Base-by-base conservation (phyloP, 2,797 vertebrate species). In the Ceyx erithaca region DNA sequence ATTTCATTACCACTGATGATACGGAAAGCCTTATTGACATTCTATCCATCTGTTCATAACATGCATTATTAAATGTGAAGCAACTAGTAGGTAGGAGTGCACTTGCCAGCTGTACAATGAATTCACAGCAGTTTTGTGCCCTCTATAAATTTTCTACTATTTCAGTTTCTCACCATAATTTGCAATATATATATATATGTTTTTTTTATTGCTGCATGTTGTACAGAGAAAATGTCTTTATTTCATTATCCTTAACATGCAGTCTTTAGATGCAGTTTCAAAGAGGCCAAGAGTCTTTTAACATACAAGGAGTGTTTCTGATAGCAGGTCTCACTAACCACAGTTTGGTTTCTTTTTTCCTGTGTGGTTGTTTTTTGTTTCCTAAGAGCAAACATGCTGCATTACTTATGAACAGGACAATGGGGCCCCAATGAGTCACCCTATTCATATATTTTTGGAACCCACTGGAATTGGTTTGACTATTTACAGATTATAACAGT, bases 401-500 rank as follows among this genome's bases (percentile, higher is more conserved):
- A 57, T 96, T 97, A 96, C 96, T 95, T 97, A 89, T 31, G 80
- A 95, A 78, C 51, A 89, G 92, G 94, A 94, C 95, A 96, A 85
- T 91, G 45, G 33, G 72, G 72, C 80, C 89, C 58, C 68, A 63
- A 59, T 91, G 90, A 95, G 77, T 86, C 91, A 59, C 89, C 91
- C 95, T 96, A 96, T 95, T 97, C 85, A 79, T 96, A 71, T 93
- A 93, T 92, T 97, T 97, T 96, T 94, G 95, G 93, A 97, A 85
- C 96, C 94, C 95, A 95, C 76, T 96, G 97, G 97, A 97, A 95
- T 95, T 95, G 95, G 91, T 90, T 95, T 94, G 92, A 96, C 97
- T 97, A 96, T 97, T 97, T 97, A 95, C 97, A 96, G 96, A 97
- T 96, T 95, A 95, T 96, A 97, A 97, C 97, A 97, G 97, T 97